phyloP scores from a whole-genome alignment of 2,113 vertebrate genomes.

The Cygnus atratus region DNA sequence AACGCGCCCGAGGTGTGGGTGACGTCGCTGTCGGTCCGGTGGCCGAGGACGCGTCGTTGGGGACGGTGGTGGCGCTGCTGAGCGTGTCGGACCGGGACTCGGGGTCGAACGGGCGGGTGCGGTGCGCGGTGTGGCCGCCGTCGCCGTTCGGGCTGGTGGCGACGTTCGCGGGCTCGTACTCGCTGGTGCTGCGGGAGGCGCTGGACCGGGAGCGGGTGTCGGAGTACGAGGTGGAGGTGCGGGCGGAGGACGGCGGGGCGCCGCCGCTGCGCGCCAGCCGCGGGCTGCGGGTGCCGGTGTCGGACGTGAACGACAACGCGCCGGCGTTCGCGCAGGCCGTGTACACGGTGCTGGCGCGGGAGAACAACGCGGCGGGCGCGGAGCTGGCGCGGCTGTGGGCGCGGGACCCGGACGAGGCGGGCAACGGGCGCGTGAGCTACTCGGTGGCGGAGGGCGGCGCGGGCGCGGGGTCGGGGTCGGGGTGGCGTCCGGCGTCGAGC shows the following conservation, averaged over 20 bases:
- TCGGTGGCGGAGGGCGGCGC: conserved; percentile 55
- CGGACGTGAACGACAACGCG: conserved; percentile 82
- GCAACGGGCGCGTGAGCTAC: conserved; percentile 74
- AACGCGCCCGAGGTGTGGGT: too few species aligned
- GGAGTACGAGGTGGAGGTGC: conserved; percentile 73
- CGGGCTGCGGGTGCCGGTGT: too few species aligned
- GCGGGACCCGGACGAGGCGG: conserved; percentile 70
- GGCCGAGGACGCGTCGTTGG: too few species aligned
- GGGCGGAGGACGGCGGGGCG: too few species aligned
- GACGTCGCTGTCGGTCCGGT: too few species aligned
- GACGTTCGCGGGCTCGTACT: conserved; percentile 67
- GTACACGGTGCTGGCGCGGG: conserved; percentile 69
- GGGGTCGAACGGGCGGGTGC: too few species aligned
- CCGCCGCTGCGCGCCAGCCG: too few species aligned
- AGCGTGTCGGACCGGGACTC: too few species aligned
- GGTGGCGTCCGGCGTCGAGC: conserved; percentile 19
- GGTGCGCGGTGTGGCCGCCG: too few species aligned
- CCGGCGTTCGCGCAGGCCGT: conserved; percentile 68
- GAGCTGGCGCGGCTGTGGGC: conserved; percentile 72
- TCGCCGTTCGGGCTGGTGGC: too few species aligned
- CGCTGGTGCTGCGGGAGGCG: conserved; percentile 56
- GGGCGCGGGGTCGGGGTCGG: background rate
- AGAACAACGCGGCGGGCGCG: conserved; percentile 68
- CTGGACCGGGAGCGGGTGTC: conserved; percentile 79
- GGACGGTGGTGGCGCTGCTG: too few species aligned